Conservation (phyloP, 2,888 invertebrate species). For the Cryptocephalus moraei region DNA sequence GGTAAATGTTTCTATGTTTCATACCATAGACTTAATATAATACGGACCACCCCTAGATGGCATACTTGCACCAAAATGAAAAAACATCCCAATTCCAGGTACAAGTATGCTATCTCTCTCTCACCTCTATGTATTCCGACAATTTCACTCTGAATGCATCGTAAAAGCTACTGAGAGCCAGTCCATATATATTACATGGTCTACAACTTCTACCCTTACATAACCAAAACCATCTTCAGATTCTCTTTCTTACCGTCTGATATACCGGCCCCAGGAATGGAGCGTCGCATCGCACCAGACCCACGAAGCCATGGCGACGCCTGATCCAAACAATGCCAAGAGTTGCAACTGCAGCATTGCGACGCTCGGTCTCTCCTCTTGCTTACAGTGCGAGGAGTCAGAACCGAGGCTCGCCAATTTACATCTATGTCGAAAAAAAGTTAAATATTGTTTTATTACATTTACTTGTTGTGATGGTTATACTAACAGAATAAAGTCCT, state of each 20-base stretch:
- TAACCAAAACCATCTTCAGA: not conserved
- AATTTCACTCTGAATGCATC: too few relatives aligned
- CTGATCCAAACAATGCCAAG: conserved; percentile 72
- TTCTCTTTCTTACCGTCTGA: conserved; percentile 54
- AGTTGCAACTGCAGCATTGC: conserved; percentile 74
- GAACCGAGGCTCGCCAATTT: conserved; percentile 34
- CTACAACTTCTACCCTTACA: too few relatives aligned
- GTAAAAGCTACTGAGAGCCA: too few relatives aligned
- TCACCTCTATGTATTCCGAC: too few relatives aligned
- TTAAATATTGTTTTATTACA: not conserved
- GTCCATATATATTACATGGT: too few relatives aligned
- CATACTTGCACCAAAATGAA: too few relatives aligned
- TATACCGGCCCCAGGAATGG: conserved; percentile 76
- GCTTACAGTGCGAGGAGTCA: conserved; percentile 47
- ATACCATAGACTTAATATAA: too few relatives aligned
- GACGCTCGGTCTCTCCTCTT: conserved; percentile 66
- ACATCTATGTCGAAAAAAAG: conserved; percentile 34
- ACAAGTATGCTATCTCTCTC: too few relatives aligned
- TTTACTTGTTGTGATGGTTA: not conserved
- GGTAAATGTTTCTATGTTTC: too few relatives aligned
- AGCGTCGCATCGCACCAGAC: conserved; percentile 83
- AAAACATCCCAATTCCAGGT: too few relatives aligned
- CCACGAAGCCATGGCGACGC: conserved; percentile 87
- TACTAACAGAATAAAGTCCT: conserved; percentile 73
- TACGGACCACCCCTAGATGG: too few relatives aligned